These are phyloP conservation scores for Anagyrus pseudococci DNA, from an alignment of 2,888 invertebrate genomes.

Conservation along the genomic window DNA sequence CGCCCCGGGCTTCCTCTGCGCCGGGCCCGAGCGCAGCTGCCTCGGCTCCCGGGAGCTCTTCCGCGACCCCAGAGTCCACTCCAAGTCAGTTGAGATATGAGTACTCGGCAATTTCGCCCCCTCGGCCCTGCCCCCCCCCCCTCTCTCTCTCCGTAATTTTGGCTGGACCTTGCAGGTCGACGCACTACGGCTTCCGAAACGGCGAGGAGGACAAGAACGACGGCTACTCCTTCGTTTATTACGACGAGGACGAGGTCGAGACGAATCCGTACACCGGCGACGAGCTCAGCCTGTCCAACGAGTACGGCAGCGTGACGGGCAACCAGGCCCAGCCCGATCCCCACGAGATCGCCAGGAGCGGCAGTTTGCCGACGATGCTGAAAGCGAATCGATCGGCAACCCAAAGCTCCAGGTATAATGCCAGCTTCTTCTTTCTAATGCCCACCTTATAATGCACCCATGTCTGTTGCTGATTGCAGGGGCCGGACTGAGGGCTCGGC, in stretches of 20 bases:
- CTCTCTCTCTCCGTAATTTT: too few species aligned
- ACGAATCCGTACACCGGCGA: conserved; percentile 4
- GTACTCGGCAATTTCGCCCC: too few species aligned
- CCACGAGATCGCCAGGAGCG: conserved; percentile 11
- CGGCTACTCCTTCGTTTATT: conserved; percentile 53
- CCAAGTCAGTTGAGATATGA: conserved; percentile 44
- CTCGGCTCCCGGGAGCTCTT: conserved; percentile 28
- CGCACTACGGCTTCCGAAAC: conserved; percentile 44
- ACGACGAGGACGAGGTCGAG: conserved; percentile 43
- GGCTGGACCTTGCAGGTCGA: conserved; percentile 36
- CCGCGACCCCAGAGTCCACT: conserved; percentile 46
- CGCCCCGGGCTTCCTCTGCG: conserved; percentile 43
- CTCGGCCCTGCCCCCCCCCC: too few species aligned
- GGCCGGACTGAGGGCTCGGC: too few species aligned
- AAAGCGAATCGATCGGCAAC: conserved; percentile 18
- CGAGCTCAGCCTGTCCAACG: conserved; percentile 1
- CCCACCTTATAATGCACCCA: too few species aligned
- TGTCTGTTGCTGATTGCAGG: too few species aligned
- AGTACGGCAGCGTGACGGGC: not conserved
- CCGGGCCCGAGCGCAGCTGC: conserved; percentile 41
- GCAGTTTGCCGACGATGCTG: conserved; percentile 24
- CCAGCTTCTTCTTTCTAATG: not conserved
- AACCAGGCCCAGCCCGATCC: too few species aligned
- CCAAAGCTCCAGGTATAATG: conserved; percentile 11
- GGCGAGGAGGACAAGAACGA: conserved; percentile 35